Evolutionary conservation across 2,888 invertebrate genomes (phyloP), one percentile per base, ranked within the genome.

Genomic region (Beris morrisii): DNA sequence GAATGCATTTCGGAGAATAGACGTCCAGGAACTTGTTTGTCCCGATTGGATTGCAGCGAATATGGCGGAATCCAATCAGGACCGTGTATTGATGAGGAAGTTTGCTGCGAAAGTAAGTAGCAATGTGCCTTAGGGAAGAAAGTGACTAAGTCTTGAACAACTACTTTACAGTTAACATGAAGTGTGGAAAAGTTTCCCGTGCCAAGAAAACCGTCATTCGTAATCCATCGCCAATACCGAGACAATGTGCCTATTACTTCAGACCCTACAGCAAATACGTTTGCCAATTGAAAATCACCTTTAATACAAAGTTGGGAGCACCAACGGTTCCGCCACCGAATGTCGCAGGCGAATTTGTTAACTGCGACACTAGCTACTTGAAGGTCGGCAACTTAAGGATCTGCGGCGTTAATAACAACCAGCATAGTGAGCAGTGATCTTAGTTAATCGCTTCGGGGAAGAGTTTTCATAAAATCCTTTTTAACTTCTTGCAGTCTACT

Each of bases 351-450:
- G 32, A 11, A 4, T 53, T 43, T 22, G 64, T 64, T n/a, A 13
- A 52, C 12, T 64, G 64, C 31, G 54, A 43, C 7, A 32, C n/a
- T 0, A 80, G 80, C 61, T 72, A 72, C 44, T 74, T 80, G 28
- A 71, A 73, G 53, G 75, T 77, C 0, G 76, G 73, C 5, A 69
- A 69, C 6, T 72, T 76, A 31, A 74, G 69, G 0, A 74, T 88
- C 1, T 88, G 88, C 67, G 88, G 88, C 4, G 83, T 84, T 71
- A 88, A 88, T 71, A 83, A 81, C 50, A 85, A 84, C 11, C 88
- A 88, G 68, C 88, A 88, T 72, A 73, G 86, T 86, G 71, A 82
- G 83, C n/a, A 54, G 48, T 38, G n/a, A 12, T 44, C 22, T 12
- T 12, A 64, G 9, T 38, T 9, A 38, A 1, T 38, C 38, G 38